phyloP scores from a whole-genome alignment of 2,888 invertebrate genomes.

The Callyntrura sp. region DNA sequence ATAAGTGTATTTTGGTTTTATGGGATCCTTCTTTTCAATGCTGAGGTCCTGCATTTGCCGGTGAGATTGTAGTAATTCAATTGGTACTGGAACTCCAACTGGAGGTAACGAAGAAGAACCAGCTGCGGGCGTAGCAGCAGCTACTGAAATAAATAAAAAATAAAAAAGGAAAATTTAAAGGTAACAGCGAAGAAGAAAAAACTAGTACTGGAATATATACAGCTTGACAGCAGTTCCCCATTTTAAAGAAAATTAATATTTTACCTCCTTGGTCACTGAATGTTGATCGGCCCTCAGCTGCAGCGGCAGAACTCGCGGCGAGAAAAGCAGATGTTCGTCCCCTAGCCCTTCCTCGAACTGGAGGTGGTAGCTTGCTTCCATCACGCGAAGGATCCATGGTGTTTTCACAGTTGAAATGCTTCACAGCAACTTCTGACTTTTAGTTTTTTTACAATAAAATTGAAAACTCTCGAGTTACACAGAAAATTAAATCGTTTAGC shows the following conservation, averaged over 20 bases:
- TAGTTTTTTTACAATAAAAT: too few species aligned
- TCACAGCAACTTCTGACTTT: too few species aligned
- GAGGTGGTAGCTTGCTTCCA: not conserved
- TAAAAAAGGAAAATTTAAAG: too few species aligned
- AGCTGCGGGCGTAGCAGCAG: not conserved
- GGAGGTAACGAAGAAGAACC: not conserved
- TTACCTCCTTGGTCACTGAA: not conserved
- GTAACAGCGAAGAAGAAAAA: too few species aligned
- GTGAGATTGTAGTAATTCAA: not conserved
- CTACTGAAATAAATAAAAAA: not conserved
- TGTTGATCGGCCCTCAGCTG: not conserved
- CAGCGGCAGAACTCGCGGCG: not conserved
- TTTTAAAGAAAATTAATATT: too few species aligned
- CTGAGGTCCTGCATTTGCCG: not conserved
- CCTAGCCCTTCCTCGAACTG: constrained; percentile 6
- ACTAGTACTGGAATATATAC: too few species aligned
- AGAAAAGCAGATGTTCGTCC: not conserved
- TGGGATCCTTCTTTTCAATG: not conserved
- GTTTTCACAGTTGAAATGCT: too few species aligned
- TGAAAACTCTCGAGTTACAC: too few species aligned
- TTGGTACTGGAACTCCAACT: not conserved
- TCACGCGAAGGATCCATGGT: not conserved
- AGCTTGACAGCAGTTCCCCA: too few species aligned
- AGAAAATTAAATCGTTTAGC: too few species aligned
- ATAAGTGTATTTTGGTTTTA: not conserved